A percentile compares a stretch with the other conserved stretches of the same genome.
These are phyloP conservation scores for Acanthopagrus latus DNA, from an alignment of 2,797 vertebrate genomes.

Conservation along the genomic window DNA sequence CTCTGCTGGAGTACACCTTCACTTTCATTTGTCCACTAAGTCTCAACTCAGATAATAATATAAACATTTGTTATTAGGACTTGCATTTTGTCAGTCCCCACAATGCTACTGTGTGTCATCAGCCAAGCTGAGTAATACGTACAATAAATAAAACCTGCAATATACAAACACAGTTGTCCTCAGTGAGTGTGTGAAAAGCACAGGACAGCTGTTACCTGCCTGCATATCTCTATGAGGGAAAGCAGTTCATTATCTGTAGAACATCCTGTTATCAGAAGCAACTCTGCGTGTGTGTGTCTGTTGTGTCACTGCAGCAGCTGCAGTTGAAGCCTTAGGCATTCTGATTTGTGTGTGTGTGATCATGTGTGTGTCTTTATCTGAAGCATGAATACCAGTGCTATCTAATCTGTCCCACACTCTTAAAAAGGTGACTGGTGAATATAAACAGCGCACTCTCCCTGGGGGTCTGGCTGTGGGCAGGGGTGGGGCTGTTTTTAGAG, in stretches of 20 bases:
- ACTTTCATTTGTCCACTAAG: neutral
- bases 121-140: too few species aligned
- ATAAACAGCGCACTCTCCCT: slow-evolving; percentile 28
- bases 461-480: neutral
- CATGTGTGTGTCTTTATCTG: slow-evolving; percentile 34
- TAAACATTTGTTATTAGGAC: too few species aligned
- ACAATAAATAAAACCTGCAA: neutral
- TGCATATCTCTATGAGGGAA: slow-evolving; percentile 16
- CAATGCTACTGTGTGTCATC: too few species aligned
- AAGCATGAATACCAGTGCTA: slow-evolving; percentile 48
- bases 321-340: slow-evolving; percentile 28
- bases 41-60: neutral
- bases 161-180: slow-evolving; percentile 7
- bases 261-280: slow-evolving; percentile 39
- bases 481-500: neutral
- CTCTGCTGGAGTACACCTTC: neutral
- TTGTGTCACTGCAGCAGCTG: slow-evolving; percentile 57
- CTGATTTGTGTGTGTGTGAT: slow-evolving; percentile 24
- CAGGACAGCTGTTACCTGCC: neutral
- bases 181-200: too few species aligned
- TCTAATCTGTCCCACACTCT: slow-evolving; percentile 59
- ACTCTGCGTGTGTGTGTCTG: neutral
- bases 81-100: too few species aligned
- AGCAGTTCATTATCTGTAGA: slow-evolving; percentile 25
- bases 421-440: slow-evolving; percentile 51